Conservation (phyloP, 2,888 invertebrate genomes). For the Chesias legatella region DNA sequence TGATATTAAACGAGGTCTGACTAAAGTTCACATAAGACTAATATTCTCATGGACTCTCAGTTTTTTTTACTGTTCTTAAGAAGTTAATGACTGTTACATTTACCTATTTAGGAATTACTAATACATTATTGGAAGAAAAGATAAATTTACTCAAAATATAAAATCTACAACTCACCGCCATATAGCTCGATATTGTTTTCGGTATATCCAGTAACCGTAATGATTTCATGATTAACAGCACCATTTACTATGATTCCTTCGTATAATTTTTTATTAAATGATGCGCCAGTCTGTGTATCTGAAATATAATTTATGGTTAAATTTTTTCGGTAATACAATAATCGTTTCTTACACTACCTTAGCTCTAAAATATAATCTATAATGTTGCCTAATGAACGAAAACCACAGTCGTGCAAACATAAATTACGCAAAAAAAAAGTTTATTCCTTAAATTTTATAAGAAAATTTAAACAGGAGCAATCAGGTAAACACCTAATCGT, state of each 20-base stretch:
- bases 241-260: slow-evolving; percentile 42
- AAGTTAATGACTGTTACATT: too few relatives aligned
- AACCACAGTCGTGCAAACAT: slow-evolving; percentile 41
- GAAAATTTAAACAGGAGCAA: background rate
- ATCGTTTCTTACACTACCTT: background rate
- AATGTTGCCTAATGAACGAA: slow-evolving; percentile 30
- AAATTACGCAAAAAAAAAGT: too few relatives aligned
- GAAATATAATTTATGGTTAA: slow-evolving; percentile 14
- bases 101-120: too few relatives aligned
- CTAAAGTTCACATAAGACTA: background rate
- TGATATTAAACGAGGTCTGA: too few relatives aligned
- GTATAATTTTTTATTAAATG: slow-evolving; percentile 54
- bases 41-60: background rate
- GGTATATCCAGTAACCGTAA: slow-evolving; percentile 42
- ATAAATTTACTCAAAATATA: too few relatives aligned
- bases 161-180: slow-evolving; percentile 44
- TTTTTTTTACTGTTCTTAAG: background rate
- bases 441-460: too few relatives aligned
- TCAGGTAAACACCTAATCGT: background rate
- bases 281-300: slow-evolving; percentile 30
- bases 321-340: slow-evolving; percentile 1
- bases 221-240: slow-evolving; percentile 49
- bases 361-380: background rate
- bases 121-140: too few relatives aligned
- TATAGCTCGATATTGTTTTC: slow-evolving; percentile 36